Percentiles rank a stretch among this genome's conserved stretches.
These are phyloP conservation scores for Sebastes steindachneri DNA, from an alignment of 2,797 vertebrate species.

Conservation along the genomic window DNA sequence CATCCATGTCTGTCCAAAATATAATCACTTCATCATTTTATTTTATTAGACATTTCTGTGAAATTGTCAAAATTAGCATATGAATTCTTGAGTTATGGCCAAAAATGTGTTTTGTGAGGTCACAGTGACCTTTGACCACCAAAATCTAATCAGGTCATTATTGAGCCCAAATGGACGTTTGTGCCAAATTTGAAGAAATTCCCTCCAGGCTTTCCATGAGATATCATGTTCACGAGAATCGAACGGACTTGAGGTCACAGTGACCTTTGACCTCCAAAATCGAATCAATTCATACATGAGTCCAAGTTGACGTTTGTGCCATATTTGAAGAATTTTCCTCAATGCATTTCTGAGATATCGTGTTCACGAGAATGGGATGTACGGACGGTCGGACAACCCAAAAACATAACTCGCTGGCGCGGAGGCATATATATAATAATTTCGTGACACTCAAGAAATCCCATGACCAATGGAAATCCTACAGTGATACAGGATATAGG, in stretches of 20 bases:
- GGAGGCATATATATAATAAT: too few species aligned
- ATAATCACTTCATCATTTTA: accelerated
- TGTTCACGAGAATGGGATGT: too few species aligned
- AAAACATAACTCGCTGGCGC: too few species aligned
- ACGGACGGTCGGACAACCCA: too few species aligned
- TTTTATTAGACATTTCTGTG: not conserved
- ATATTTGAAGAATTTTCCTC: too few species aligned
- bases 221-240: not conserved
- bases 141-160: not conserved
- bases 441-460: slow-evolving; percentile 1
- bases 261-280: too few species aligned
- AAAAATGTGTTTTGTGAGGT: not conserved
- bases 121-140: not conserved
- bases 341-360: too few species aligned
- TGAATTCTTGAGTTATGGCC: not conserved
- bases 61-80: not conserved
- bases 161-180: not conserved
- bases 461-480: slow-evolving; percentile 7
- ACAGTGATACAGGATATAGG: not conserved
- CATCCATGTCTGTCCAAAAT: too few species aligned
- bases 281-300: too few species aligned
- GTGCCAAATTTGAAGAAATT: not conserved
- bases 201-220: not conserved
- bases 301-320: too few species aligned
- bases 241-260: too few species aligned